Conservation (phyloP, 2,113 vertebrate species). For the Mionectes macconnelli region DNA sequence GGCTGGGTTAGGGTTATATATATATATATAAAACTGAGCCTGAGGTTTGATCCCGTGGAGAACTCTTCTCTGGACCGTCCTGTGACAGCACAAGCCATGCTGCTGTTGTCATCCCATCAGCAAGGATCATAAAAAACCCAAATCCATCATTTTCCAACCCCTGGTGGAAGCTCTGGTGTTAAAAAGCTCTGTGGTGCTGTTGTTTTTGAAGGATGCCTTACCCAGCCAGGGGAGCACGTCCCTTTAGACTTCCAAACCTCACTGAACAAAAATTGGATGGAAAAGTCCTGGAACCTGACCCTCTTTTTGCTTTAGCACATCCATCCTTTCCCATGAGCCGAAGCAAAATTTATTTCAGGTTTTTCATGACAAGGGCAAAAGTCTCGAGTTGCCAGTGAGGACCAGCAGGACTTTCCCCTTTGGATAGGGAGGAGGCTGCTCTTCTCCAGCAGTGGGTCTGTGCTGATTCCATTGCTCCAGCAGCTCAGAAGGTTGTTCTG, state of each 20-base stretch:
- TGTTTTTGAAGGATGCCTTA: neutral
- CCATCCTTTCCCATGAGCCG: neutral
- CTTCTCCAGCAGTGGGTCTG: neutral
- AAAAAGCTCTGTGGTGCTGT: neutral
- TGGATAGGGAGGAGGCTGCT: neutral
- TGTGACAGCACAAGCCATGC: neutral
- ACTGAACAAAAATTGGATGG: neutral
- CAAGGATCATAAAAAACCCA: neutral
- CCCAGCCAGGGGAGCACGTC: neutral
- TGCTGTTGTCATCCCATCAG: neutral
- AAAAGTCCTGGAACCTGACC: neutral
- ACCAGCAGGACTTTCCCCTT: rapidly evolving
- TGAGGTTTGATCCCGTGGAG: neutral
- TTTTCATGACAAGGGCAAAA: too few species aligned
- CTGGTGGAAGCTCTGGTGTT: neutral
- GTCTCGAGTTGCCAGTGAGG: neutral
- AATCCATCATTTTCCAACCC: neutral
- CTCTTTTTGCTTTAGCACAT: neutral
- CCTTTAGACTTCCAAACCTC: neutral
- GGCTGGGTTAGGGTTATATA: too few species aligned
- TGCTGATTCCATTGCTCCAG: neutral
- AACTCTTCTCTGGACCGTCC: neutral
- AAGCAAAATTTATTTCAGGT: neutral
- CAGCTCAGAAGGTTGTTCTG: neutral
- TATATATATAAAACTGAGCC: neutral